Conservation (phyloP, 1,140 invertebrate species). For the Pachyrhynchus sulphureomaculatus region DNA sequence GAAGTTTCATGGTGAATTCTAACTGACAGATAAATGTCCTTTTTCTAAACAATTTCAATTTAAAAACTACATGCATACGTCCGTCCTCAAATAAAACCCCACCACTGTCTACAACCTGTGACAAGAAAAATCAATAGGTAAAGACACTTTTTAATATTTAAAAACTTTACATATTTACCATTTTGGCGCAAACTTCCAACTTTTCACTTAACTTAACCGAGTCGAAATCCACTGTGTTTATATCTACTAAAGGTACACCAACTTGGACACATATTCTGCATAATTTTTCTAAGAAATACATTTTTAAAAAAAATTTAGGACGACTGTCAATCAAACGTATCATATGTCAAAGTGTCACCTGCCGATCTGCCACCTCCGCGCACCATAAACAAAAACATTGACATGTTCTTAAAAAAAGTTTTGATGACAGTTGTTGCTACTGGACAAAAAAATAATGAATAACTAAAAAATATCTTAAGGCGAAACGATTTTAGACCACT, state of each 20-base stretch:
- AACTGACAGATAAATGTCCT: no score
- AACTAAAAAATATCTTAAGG: no score
- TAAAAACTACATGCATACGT: no score
- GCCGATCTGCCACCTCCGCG: constrained; percentile 31
- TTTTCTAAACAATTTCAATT: no score
- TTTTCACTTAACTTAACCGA: constrained; percentile 47
- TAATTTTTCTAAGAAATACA: constrained; percentile 49
- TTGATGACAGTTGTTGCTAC: no score
- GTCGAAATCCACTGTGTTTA: constrained; percentile 45
- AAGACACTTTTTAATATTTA: constrained; percentile 24
- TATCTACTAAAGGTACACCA: constrained; percentile 41
- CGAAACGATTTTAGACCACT: no score
- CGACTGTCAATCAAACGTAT: constrained; percentile 49
- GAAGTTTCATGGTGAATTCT: no score
- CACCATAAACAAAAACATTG: constrained; percentile 39
- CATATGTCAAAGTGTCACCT: constrained; percentile 51
- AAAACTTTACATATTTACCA: constrained; percentile 44
- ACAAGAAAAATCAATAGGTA: constrained; percentile 48
- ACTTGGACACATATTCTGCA: constrained; percentile 47
- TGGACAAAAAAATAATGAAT: no score
- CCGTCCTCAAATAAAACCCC: no score
- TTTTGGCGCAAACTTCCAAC: constrained; percentile 44
- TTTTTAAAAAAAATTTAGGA: constrained; percentile 31
- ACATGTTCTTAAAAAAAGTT: constrained; percentile 28
- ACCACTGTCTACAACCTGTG: constrained; percentile 36